These are phyloP conservation scores for Sylvia atricapilla DNA, from an alignment of 2,113 vertebrate genomes.

Conservation along the genomic window DNA sequence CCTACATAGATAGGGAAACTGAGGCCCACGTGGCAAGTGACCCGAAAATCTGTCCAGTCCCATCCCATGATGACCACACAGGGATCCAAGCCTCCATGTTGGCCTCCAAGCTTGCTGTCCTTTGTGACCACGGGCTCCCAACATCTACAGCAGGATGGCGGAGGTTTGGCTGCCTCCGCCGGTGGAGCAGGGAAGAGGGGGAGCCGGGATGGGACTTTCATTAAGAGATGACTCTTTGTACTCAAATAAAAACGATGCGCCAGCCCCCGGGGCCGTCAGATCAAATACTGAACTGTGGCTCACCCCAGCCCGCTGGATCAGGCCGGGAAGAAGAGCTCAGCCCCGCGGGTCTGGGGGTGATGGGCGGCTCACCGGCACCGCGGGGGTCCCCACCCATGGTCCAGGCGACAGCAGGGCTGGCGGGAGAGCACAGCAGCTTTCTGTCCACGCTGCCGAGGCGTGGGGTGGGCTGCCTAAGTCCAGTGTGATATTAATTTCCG, in stretches of 20 bases:
- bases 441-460: rapidly evolving
- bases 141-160: neutral
- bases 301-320: constrained; percentile 41
- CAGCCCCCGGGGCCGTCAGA: constrained; percentile 20
- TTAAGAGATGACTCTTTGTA: constrained; percentile 58
- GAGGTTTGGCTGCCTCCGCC: neutral
- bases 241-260: constrained; percentile 31
- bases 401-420: rapidly evolving
- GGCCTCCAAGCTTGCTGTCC: neutral
- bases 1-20: neutral
- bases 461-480: constrained; percentile 46
- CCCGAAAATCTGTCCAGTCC: neutral
- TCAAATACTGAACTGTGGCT: constrained; percentile 66
- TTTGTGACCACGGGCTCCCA: rapidly evolving
- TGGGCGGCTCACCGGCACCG: neutral
- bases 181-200: neutral
- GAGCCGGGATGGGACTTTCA: constrained; percentile 24
- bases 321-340: neutral
- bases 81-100: neutral
- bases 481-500: constrained; percentile 31
- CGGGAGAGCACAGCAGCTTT: rapidly evolving
- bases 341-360: neutral
- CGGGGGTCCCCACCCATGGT: neutral
- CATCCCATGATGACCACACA: neutral
- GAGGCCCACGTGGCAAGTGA: rapidly evolving